These are phyloP conservation scores for Montipora cactus DNA, from an alignment of 64 coral and sea anemone genomes.

Conservation along the genomic window DNA sequence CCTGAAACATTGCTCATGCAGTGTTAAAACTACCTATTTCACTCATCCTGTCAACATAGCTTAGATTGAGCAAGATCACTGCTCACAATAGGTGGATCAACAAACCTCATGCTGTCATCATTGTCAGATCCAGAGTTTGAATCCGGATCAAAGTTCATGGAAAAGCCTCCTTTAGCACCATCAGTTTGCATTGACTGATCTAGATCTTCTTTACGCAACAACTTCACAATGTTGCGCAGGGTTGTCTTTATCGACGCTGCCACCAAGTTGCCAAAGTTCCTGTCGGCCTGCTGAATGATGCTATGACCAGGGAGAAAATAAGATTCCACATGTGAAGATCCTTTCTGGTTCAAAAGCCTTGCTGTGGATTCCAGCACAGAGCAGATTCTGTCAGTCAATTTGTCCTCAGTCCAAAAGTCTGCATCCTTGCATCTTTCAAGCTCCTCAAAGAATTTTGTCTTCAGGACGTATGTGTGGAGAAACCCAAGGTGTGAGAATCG, in stretches of 20 bases:
- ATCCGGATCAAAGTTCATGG: conserved; percentile 21
- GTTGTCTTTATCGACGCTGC: conserved; percentile 24
- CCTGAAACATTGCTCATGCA: too few species aligned
- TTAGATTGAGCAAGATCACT: background rate
- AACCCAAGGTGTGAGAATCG: conserved; percentile 12
- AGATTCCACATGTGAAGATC: background rate
- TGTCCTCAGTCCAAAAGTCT: conserved; percentile 19
- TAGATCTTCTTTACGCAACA: conserved; percentile 6
- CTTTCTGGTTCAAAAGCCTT: conserved; percentile 9
- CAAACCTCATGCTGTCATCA: background rate
- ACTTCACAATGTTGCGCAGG: background rate
- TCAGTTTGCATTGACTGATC: background rate
- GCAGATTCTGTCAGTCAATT: conserved; percentile 15
- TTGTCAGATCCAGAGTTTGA: background rate
- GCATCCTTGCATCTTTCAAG: background rate
- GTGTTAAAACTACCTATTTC: too few species aligned
- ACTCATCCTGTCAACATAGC: too few species aligned
- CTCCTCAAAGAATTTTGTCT: conserved; percentile 46
- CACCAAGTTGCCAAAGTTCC: conserved; percentile 6
- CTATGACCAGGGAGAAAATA: conserved; percentile 36
- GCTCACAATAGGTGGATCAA: background rate
- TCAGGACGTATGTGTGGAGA: conserved; percentile 40
- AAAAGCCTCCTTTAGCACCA: background rate
- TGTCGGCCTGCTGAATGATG: conserved; percentile 14
- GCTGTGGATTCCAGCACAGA: conserved; percentile 34